Evolutionary conservation across 2,113 vertebrate genomes (phyloP).

Genomic region (Lepus timidus): DNA sequence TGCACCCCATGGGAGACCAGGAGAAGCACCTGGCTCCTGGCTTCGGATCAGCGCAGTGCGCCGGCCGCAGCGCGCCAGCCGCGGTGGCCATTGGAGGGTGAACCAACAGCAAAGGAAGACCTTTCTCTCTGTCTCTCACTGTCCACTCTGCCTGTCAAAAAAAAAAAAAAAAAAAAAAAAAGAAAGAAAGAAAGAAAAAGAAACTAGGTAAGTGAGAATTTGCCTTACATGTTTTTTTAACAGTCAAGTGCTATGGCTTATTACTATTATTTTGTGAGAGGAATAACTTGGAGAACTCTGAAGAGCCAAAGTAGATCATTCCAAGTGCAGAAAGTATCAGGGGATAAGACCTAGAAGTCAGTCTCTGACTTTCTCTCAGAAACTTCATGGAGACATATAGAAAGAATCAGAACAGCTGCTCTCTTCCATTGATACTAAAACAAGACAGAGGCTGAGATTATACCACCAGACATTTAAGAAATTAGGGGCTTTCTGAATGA

Average conservation of each 20-base stretch:
- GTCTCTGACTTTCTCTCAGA: background rate
- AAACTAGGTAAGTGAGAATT: background rate
- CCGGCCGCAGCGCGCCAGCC: too few species aligned
- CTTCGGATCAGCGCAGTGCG: too few species aligned
- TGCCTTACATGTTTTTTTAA: slow-evolving; percentile 17
- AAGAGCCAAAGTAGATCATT: background rate
- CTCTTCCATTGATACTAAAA: background rate
- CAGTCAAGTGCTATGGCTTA: background rate
- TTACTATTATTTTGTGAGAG: background rate
- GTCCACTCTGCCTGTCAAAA: too few species aligned
- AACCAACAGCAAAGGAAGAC: too few species aligned
- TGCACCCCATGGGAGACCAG: too few species aligned
- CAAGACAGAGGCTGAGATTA: background rate
- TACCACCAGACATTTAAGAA: background rate
- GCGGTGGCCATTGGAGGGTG: too few species aligned
- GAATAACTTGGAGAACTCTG: background rate
- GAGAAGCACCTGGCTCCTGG: too few species aligned
- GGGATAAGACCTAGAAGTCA: background rate
- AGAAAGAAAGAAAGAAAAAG: background rate
- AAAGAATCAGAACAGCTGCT: background rate
- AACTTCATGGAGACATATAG: background rate
- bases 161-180: too few species aligned
- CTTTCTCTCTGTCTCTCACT: too few species aligned
- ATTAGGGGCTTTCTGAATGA: background rate
- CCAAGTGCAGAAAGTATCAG: background rate